Evolutionary conservation across 2,888 invertebrate species (phyloP), one percentile per base, ranked within the genome.

Genomic region (Urechis unicinctus): DNA sequence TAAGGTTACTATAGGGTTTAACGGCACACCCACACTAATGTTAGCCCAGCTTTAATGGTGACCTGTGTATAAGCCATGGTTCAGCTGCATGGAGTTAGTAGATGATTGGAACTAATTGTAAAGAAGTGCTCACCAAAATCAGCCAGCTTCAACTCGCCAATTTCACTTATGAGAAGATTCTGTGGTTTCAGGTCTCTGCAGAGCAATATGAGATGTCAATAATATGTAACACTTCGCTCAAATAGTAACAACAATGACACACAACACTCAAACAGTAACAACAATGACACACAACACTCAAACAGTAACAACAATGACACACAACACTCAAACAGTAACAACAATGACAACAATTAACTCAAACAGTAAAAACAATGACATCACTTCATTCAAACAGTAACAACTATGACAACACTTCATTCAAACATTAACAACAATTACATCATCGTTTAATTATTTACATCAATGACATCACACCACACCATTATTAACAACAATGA

Each of bases 141-240:
- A 42, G 97, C 97, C 71, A 98, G 82, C 80, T 98, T 98, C 75
- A 98, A 85, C 82, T 97, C 97, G 63, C 97, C 97, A 71, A 88
- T 86, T 77, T 93, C 90, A 81, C 93, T 94, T 79, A 98, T 94
- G 74, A 98, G 85, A 73, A 98, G 83, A 81, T 98, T 98, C 81
- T 98, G 97, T 50, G 97, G 97, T 78, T 98, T 98, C 66, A 98
- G 89, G 81, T 98, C 97, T 77, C 89, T 81, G 66, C 29, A 46
- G 47, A 22, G 41, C 65, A 66, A 58, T n/a, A n/a, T n/a, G n/a
- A n/a, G n/a, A n/a, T n/a, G n/a, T n/a, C n/a, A n/a, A n/a, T n/a
- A n/a, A n/a, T n/a, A 25, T 24, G 13, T 43, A 6, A 9, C 9
- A 49, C 9, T 49, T 49, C 28, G 9, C 9, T 21, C 21, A 21